These are phyloP conservation scores for Acleris cristana DNA, from an alignment of 2,888 invertebrate species.

Conservation along the genomic window DNA sequence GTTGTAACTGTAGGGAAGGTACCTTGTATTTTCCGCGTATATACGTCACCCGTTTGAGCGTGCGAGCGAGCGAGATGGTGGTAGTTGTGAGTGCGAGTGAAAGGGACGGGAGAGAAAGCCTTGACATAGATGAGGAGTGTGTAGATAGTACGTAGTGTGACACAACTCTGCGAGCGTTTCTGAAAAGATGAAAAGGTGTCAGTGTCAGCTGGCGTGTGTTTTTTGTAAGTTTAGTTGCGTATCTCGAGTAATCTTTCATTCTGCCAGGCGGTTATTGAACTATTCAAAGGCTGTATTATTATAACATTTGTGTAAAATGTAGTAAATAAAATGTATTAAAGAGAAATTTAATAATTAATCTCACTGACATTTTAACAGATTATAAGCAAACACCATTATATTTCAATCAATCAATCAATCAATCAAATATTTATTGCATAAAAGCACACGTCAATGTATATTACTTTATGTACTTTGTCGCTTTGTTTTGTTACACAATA, in stretches of 20 bases:
- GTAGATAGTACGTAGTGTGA: slow-evolving; percentile 20
- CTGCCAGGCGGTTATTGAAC: background rate
- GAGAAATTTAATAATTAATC: too few species aligned
- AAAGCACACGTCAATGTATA: too few species aligned
- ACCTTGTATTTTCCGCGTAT: slow-evolving; percentile 62
- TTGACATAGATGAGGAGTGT: slow-evolving; percentile 54
- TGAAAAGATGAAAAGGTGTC: slow-evolving; percentile 1
- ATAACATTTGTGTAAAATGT: too few species aligned
- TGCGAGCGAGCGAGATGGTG: slow-evolving; percentile 50
- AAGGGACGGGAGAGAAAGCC: slow-evolving; percentile 56
- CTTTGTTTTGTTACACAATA: too few species aligned
- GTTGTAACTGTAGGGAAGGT: slow-evolving; percentile 42
- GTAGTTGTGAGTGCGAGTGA: slow-evolving; percentile 47
- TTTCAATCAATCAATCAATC: too few species aligned
- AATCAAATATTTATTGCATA: too few species aligned
- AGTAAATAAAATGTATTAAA: too few species aligned
- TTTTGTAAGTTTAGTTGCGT: background rate
- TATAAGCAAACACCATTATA: too few species aligned
- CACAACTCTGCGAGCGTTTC: slow-evolving; percentile 2
- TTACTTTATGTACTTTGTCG: too few species aligned
- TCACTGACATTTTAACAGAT: too few species aligned
- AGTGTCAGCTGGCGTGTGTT: background rate
- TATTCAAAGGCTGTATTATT: too few species aligned
- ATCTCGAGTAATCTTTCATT: background rate
- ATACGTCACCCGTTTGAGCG: slow-evolving; percentile 60